These are phyloP conservation scores for Zaprionus obscuricornis DNA, from an alignment of 2,888 invertebrate species.

Conservation along the genomic window DNA sequence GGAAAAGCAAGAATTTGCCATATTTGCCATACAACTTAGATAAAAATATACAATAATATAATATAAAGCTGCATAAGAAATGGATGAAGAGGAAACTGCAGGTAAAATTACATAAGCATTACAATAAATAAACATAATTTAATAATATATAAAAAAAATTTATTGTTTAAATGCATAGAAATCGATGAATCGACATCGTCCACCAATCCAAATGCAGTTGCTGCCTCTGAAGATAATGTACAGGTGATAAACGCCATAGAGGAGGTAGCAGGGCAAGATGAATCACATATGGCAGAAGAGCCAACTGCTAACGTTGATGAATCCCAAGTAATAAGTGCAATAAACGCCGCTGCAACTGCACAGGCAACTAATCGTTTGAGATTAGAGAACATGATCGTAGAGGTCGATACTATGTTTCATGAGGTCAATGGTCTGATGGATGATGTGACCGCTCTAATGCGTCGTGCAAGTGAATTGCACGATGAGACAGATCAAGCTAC, in stretches of 20 bases:
- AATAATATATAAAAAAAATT: too few relatives aligned
- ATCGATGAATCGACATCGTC: too few relatives aligned
- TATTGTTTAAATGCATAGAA: too few relatives aligned
- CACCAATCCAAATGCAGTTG: too few relatives aligned
- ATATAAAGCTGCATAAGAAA: conserved; percentile 18
- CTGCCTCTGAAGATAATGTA: too few relatives aligned
- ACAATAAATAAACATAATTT: too few relatives aligned
- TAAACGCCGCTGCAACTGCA: conserved; percentile 14
- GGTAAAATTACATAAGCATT: too few relatives aligned
- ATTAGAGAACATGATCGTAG: conserved; percentile 41
- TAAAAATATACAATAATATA: conserved; percentile 2
- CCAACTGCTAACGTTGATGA: too few relatives aligned
- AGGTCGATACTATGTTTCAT: conserved; percentile 46
- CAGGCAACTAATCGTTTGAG: conserved; percentile 20
- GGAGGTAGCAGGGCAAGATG: too few relatives aligned
- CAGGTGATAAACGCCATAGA: too few relatives aligned
- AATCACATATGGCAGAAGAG: too few relatives aligned
- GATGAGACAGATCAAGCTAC: conserved; percentile 1
- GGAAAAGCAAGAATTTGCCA: conserved; percentile 14
- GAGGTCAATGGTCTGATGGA: conserved; percentile 42
- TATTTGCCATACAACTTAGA: background rate
- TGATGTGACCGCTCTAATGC: conserved; percentile 42
- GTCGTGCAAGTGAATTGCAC: conserved; percentile 28
- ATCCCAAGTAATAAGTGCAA: conserved; percentile 19
- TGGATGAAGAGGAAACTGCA: conserved; percentile 65